Evolutionary conservation across 2,888 invertebrate species (phyloP).

Genomic region (Fabriciana adippe): DNA sequence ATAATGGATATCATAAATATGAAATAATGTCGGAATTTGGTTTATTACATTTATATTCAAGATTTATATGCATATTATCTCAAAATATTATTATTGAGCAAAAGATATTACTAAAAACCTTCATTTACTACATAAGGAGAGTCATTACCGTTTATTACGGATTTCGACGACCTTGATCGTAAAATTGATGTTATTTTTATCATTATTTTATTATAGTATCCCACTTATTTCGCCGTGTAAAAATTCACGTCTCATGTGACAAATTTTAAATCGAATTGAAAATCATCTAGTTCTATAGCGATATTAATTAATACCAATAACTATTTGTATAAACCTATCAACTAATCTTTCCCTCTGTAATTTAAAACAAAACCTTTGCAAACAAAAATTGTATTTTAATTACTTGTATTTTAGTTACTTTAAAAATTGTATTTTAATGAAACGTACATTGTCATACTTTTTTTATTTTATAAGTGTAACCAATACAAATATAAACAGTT

Average conservation of each 20-base stretch:
- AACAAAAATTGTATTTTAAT: no score
- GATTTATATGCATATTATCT: conserved; percentile 5
- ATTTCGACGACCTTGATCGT: conserved; percentile 11
- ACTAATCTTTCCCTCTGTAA: no score
- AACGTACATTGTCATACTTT: no score
- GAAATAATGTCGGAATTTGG: not conserved
- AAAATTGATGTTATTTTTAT: not conserved
- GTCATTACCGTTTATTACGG: conserved; percentile 15
- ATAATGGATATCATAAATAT: no score
- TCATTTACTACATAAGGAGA: conserved; percentile 10
- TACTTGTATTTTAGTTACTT: no score
- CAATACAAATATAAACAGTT: no score
- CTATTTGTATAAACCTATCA: not conserved
- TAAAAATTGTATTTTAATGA: no score
- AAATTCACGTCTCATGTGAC: no score
- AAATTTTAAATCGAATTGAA: no score
- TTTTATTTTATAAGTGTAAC: no score
- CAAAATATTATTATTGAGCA: conserved; percentile 16
- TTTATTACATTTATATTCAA: conserved; percentile 11
- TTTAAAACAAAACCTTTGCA: no score
- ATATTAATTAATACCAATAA: not conserved
- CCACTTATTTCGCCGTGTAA: no score
- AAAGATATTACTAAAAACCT: conserved; percentile 9
- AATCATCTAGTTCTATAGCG: not conserved
- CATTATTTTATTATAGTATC: not conserved